Conservation (phyloP, 2,888 invertebrate species). For the Pseudococcus longispinus region DNA sequence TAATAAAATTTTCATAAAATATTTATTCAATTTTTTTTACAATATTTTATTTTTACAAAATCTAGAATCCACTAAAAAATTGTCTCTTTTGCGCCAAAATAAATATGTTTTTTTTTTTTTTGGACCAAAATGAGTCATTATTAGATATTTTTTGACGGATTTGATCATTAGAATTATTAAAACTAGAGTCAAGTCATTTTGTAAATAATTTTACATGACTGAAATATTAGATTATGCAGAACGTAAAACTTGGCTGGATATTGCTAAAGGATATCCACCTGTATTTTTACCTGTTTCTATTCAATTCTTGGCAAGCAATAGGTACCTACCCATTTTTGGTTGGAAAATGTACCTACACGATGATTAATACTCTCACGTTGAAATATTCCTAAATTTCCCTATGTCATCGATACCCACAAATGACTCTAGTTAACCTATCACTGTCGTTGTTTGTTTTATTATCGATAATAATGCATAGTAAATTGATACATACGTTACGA, state of each 20-base stretch:
- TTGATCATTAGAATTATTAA: too few species aligned
- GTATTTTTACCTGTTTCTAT: not conserved
- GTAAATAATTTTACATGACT: not conserved
- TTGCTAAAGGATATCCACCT: not conserved
- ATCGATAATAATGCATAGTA: not conserved
- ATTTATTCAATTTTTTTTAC: too few species aligned
- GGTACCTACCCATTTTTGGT: too few species aligned
- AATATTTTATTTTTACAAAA: too few species aligned
- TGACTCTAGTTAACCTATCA: not conserved
- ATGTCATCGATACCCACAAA: not conserved
- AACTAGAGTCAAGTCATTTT: too few species aligned
- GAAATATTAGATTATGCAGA: not conserved
- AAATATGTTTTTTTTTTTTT: too few species aligned
- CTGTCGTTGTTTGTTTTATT: not conserved
- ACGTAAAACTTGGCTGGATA: not conserved
- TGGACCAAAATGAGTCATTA: too few species aligned
- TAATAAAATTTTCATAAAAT: too few species aligned
- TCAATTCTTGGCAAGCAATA: not conserved
- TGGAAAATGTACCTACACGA: not conserved
- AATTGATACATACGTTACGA: not conserved
- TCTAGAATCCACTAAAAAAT: too few species aligned
- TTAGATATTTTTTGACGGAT: too few species aligned
- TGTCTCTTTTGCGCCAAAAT: too few species aligned
- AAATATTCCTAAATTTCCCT: not conserved
- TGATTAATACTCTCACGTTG: not conserved